A percentile compares a stretch with the other conserved stretches of the same genome.
Conservation (phyloP, 2,888 invertebrate genomes). For the Epinotia demarniana region DNA sequence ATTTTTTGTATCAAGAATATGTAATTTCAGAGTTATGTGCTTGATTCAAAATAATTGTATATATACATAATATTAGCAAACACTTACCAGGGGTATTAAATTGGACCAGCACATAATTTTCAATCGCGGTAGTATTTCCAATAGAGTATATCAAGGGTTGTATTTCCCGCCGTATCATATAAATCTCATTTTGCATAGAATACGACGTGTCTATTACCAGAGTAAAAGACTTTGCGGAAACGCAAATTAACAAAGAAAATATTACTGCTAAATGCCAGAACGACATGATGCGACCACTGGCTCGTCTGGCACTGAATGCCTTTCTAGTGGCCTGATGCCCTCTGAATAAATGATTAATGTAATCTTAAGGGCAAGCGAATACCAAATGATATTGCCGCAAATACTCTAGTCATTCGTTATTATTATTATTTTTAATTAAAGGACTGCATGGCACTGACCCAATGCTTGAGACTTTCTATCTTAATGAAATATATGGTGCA, state of each 20-base stretch:
- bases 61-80: background rate
- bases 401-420: no score
- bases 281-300: slow-evolving; percentile 18
- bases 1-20: no score
- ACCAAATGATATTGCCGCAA: background rate
- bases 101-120: slow-evolving; percentile 49
- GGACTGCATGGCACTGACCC: no score
- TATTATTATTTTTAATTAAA: no score
- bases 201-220: slow-evolving; percentile 64
- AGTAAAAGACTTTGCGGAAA: slow-evolving; percentile 59
- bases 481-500: no score
- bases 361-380: slow-evolving; percentile 19
- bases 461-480: no score
- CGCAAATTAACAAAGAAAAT: slow-evolving; percentile 2
- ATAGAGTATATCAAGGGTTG: background rate
- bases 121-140: slow-evolving; percentile 9
- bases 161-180: slow-evolving; percentile 50
- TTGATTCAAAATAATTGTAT: no score
- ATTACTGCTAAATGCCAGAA: slow-evolving; percentile 18
- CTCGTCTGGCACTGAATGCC: slow-evolving; percentile 6
- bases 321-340: background rate
- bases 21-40: no score
- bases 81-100: slow-evolving; percentile 53
- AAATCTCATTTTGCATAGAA: slow-evolving; percentile 63
- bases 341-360: slow-evolving; percentile 13